phyloP scores from a whole-genome alignment of 2,888 invertebrate genomes.

The Chrysina gloriosa region DNA sequence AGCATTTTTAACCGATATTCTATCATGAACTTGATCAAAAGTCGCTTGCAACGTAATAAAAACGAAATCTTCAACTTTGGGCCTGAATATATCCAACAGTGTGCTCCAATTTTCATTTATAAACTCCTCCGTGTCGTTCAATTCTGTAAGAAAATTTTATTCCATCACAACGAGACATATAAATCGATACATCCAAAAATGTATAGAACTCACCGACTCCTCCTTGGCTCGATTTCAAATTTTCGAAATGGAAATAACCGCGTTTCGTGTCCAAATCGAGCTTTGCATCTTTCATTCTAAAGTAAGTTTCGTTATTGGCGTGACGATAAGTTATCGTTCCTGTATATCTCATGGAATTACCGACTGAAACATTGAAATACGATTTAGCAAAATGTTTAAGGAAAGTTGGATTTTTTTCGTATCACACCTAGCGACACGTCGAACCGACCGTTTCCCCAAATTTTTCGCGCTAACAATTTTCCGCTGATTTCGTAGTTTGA shows the following conservation, averaged over 20 bases:
- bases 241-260: background rate
- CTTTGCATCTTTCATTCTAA: background rate
- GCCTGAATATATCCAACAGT: background rate
- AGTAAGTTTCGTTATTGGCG: background rate
- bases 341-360: background rate
- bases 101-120: constrained; percentile 18
- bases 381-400: background rate
- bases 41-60: background rate
- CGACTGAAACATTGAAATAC: background rate
- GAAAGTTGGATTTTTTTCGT: background rate
- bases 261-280: background rate
- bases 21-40: no score
- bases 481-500: background rate
- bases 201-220: background rate
- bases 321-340: background rate
- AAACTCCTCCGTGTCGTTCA: constrained; percentile 20
- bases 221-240: background rate
- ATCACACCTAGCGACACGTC: background rate
- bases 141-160: no score
- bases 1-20: no score
- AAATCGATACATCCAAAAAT: background rate
- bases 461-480: background rate
- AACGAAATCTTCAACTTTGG: background rate
- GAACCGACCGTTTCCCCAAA: background rate
- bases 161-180: background rate